Evolutionary conservation across 1,140 invertebrate species (phyloP), one percentile per base, ranked within the genome.

Genomic region (Bombus polaris): DNA sequence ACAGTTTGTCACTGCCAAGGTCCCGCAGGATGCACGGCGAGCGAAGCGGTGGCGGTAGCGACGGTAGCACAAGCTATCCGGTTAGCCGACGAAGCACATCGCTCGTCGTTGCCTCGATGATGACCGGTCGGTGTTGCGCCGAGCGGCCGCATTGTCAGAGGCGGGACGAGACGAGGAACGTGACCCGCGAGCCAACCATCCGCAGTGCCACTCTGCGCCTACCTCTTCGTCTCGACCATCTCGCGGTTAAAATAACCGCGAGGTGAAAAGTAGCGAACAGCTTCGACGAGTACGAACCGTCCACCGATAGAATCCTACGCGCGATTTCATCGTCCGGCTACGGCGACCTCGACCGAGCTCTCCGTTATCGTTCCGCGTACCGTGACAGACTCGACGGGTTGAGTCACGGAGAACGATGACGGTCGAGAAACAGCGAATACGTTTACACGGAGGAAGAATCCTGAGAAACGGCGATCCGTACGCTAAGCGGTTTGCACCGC

Each of bases 181-280:
- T 90, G 86, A 90, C 83, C 73, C 72, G 89, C 53, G 81, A 89
- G 79, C 78, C 83, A 90, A 88, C 44, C 39, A 83, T 37, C 37
- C 57, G 66, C 32, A 42, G 47, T 53, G 47, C 47, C 47, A 53
- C 18, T 53, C 28, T 44, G 65, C 53, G 10, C n/a, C 59, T 83
- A 28, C 44, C 59, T 83, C 39, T 39, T 62, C 85, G 42, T 62
- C 68, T 80, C 68, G 68, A 32, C 71, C 57, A 35, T 10, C 47
- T 25, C 74, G 15, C 44, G 80, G 75, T 73, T 80, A 87, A 82
- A 90, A 81, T 82, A 82, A 65, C 25, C 80, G n/a, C 35, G 37
- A 39, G 77, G 74, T 68, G 84, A 59, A 70, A 59, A 78, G 76
- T 84, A 75, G 12, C 53, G 39, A 44, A 25, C 12, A 13, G 37